Conservation (phyloP, 2,113 vertebrate species). For the Amphilophus citrinellus region DNA sequence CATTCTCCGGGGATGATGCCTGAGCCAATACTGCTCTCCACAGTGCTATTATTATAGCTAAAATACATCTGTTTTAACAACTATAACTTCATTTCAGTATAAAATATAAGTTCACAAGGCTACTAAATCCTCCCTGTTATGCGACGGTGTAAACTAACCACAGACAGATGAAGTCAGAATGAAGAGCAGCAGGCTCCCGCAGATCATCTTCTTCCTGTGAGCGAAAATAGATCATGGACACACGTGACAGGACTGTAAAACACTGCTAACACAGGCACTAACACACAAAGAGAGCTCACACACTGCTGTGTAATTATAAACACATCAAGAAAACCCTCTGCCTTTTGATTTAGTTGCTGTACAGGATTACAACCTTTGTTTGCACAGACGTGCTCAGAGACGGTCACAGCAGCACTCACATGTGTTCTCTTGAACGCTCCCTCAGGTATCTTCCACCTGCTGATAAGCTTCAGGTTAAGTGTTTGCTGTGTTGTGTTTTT, state of each 20-base stretch:
- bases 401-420: not conserved
- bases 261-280: not conserved
- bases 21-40: no score
- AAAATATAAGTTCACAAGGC: not conserved
- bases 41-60: not conserved
- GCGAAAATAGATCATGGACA: not conserved
- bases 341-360: no score
- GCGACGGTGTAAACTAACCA: not conserved
- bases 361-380: not conserved
- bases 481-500: not conserved
- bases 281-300: rapidly evolving
- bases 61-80: not conserved
- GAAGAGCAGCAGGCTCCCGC: conserved; percentile 1
- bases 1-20: no score
- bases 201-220: conserved; percentile 11
- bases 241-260: no score
- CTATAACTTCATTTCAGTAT: not conserved
- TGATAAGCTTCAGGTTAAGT: not conserved
- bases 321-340: not conserved
- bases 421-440: not conserved
- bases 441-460: not conserved
- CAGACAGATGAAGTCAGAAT: not conserved
- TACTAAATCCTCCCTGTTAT: not conserved
- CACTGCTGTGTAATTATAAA: not conserved
- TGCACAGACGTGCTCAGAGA: not conserved